Base-by-base conservation (phyloP, 2,113 vertebrate genomes). In the Thymallus thymallus region DNA sequence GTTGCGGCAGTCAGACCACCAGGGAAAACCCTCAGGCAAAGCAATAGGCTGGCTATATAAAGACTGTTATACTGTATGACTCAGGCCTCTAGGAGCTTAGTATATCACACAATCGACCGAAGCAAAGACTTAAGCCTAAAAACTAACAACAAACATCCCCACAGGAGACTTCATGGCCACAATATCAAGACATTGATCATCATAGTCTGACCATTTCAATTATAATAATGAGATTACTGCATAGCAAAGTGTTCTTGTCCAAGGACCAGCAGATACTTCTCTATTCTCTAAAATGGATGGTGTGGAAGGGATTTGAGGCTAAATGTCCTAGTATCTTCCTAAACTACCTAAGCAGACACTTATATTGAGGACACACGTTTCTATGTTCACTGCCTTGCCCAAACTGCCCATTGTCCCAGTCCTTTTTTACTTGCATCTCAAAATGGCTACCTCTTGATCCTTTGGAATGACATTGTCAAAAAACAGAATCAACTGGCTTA, bases 211-310 rank as follows among this genome's bases (percentile, higher is more conserved):
- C 48, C 30, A 71, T 80, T 72, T 0, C 66, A 24, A 79, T 84
- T 67, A 71, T 32, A 16, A 51, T 80, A 78, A 84, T 80, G 22
- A 78, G 73, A 78, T 76, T 29, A 70, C 6, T 20, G 20, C 3
- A 29, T 24, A 61, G 51, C 24, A 14, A 20, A 58, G 16, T 61
- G 29, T 23, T 71, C 56, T 45, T 22, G 29, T n/a, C 14, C 56
- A 72, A 41, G 30, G 10, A 35, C 48, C 26, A 16, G 20, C 0
- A 72, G 56, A 62, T 35, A 63, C 20, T 18, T 10, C 32, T 41
- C 16, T 26, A 46, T 46, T 29, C 30, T 35, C 18, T 18, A 32
- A 66, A 66, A 66, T 66, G 18, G 16, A 18, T 32, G 24, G 10
- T 41, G 35, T n/a, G 51, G 26, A 56, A 1, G 46, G 29, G 13